Evolutionary conservation across 2,113 vertebrate species (phyloP).

Genomic region (Pimephales promelas): DNA sequence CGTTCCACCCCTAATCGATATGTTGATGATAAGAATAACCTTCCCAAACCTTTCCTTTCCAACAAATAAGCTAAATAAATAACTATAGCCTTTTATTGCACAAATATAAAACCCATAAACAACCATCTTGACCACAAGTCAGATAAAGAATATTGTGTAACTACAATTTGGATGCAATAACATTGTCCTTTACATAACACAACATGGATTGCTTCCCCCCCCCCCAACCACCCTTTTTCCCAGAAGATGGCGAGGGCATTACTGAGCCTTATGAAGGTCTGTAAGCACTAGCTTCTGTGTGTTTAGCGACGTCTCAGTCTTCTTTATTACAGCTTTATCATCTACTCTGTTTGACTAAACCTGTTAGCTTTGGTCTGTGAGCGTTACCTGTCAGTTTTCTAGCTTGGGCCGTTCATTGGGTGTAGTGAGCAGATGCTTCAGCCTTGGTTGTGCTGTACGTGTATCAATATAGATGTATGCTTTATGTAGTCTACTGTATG

Average conservation of each 20-base stretch:
- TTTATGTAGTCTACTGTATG: background rate
- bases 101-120: background rate
- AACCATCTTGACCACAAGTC: background rate
- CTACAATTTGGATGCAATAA: background rate
- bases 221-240: conserved; percentile 71
- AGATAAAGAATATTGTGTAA: background rate
- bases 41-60: background rate
- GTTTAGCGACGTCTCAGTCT: conserved; percentile 20
- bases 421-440: background rate
- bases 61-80: background rate
- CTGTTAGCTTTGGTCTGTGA: background rate
- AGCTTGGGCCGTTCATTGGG: conserved; percentile 6
- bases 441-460: background rate
- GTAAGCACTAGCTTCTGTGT: conserved; percentile 64
- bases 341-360: conserved; percentile 3
- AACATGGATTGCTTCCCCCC: conserved; percentile 73
- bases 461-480: background rate
- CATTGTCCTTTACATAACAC: conserved; percentile 37
- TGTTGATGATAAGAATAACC: background rate
- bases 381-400: background rate
- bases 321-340: conserved; percentile 21
- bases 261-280: conserved; percentile 86
- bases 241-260: conserved; percentile 87
- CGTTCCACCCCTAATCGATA: too few species aligned
- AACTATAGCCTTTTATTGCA: background rate